These are phyloP conservation scores for Neuroterus valhalla DNA, from an alignment of 1,140 invertebrate species.

Conservation along the genomic window DNA sequence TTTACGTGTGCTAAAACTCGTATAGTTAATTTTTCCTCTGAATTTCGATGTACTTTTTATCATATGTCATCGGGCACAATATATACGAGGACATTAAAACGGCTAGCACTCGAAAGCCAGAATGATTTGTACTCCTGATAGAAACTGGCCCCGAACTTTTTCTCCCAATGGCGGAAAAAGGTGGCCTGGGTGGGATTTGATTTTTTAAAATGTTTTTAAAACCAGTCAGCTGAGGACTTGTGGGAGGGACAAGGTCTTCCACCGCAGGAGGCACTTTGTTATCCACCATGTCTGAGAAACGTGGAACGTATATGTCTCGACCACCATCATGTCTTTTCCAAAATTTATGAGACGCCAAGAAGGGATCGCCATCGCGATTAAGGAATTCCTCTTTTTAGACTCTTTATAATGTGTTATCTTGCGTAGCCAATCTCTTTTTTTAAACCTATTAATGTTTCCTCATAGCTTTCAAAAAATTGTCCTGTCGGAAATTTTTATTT, in stretches of 20 bases:
- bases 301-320: constrained; percentile 2
- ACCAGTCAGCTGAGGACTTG: constrained; percentile 38
- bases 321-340: constrained; percentile 38
- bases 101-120: constrained; percentile 42
- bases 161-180: constrained; percentile 41
- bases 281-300: background rate
- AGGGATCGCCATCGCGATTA: constrained; percentile 40
- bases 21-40: background rate
- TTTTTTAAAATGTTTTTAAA: constrained; percentile 37
- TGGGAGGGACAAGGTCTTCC: constrained; percentile 55
- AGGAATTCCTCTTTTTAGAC: constrained; percentile 43
- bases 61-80: constrained; percentile 27
- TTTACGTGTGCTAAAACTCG: background rate
- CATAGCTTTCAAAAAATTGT: constrained; percentile 21
- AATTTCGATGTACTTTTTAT: constrained; percentile 32
- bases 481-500: constrained; percentile 38
- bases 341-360: constrained; percentile 29
- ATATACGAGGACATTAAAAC: constrained; percentile 57
- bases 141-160: constrained; percentile 58
- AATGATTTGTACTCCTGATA: constrained; percentile 64
- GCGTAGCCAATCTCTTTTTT: constrained; percentile 28
- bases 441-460: background rate
- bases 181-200: constrained; percentile 58
- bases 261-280: constrained; percentile 40
- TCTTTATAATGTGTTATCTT: constrained; percentile 19